Evolutionary conservation across 2,113 vertebrate species (phyloP).

Genomic region (Heterocephalus glaber): DNA sequence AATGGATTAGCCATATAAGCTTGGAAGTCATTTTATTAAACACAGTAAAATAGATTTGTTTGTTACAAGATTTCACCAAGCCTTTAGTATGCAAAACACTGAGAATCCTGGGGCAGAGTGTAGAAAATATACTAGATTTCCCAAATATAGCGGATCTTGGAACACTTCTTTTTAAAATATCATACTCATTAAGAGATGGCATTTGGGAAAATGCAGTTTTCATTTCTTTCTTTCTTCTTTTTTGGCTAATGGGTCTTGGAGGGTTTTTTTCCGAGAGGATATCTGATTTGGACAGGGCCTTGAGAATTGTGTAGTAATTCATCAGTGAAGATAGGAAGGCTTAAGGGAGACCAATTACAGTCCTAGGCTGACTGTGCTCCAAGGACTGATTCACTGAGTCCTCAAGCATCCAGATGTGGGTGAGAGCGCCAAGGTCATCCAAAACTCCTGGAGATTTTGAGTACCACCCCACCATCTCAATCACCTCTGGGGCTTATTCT

Average conservation of each 20-base stretch:
- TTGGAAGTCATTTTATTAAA: slow-evolving; percentile 46
- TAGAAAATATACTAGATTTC: neutral
- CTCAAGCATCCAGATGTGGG: neutral
- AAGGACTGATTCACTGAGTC: neutral
- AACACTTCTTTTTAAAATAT: neutral
- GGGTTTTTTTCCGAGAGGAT: neutral
- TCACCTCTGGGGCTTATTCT: slow-evolving; percentile 14
- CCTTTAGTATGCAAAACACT: slow-evolving; percentile 36
- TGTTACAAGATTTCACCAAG: slow-evolving; percentile 40
- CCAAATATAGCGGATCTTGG: neutral
- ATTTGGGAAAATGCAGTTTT: neutral
- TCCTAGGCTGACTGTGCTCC: neutral
- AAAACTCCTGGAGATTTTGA: neutral
- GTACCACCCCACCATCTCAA: neutral
- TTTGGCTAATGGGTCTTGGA: neutral
- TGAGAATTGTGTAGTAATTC: slow-evolving; percentile 14
- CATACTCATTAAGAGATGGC: neutral
- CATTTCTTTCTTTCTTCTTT: neutral
- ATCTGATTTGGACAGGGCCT: slow-evolving; percentile 7
- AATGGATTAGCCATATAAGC: slow-evolving; percentile 9
- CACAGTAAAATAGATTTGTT: slow-evolving; percentile 16
- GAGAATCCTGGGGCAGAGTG: neutral
- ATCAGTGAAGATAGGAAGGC: neutral
- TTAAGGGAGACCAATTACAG: neutral
- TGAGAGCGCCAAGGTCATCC: neutral